Base-by-base conservation (phyloP, 23 tunicate species). In the Clavelina lepadiformis region DNA sequence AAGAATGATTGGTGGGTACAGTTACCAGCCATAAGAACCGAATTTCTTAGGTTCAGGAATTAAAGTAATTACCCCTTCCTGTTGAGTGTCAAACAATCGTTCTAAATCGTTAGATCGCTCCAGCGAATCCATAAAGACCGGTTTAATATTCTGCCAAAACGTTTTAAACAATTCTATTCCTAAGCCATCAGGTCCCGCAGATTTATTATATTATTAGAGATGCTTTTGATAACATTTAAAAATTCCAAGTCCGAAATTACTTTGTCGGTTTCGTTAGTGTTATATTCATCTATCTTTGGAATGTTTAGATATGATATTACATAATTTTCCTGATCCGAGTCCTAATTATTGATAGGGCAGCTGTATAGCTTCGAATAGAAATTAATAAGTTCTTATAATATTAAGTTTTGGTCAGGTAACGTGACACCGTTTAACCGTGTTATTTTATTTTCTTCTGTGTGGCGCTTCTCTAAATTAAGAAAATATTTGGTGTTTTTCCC, bases 41-140 rank as follows among this genome's bases (percentile, higher is more conserved):
- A 27, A 32, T 28, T 61, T 61, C n/a, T 46, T 46, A 22, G 67
- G 67, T 61, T 61, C 35, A 1, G 26, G 46, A 18, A 61, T 61
- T 2, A 31, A 46, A 28, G 67, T 61, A 18, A 61, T 3, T 29
- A 61, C 46, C 35, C 67, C 67, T 3, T 3, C 28, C 2, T 25
- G 45, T 5, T 33, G 46, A 2, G 19, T 30, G n/a, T 28, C 20
- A 29, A 19, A 8, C 46, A 61, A 23, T 13, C 15, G 23, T 5
- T 33, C 46, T 1, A 4, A 22, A 3, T 61, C 2, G 29, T 15
- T 33, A 1, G 47, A 2, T 3, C 15, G 35, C 2, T 61, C 4
- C 46, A 31, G 35, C 3, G 67, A 31, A 2, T 31, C 45, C 5
- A 28, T 11, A 22, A 31, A 33, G 1, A 33, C 21, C 20, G 34